Base-by-base conservation (phyloP, 2,797 vertebrate genomes). In the Carcharodon carcharias region DNA sequence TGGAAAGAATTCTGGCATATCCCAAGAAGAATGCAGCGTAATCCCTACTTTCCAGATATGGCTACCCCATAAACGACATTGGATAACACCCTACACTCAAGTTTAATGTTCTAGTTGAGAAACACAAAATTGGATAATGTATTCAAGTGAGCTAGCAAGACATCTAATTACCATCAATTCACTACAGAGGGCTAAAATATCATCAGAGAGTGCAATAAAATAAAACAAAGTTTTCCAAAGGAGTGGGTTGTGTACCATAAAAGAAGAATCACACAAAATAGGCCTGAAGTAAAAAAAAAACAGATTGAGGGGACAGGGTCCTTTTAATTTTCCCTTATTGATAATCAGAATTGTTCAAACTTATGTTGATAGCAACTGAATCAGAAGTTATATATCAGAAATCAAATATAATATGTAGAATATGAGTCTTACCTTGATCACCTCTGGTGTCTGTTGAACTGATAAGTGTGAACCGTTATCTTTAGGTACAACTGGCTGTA, bases 361-460 rank as follows among this genome's bases (percentile, higher is more conserved):
- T 73, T 56, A 58, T 31, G 28, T 8, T 3, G 40, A 4, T 31
- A 71, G 71, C 40, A 73, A 58, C 26, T 95, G 50, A 95, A 95
- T 14, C 16, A 71, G 23, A 50, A 50, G 26, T 21, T 26, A 50
- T 69, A 95, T 4, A 8, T 69, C 63, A 69, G 11, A 71, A 69
- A 35, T 21, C 67, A 69, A 95, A 58, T 54, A 88, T 89, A 26
- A 23, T 54, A 67, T 54, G 26, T 18, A 69, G 21, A 96, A 96
- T 96, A 56, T 58, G 93, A 96, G 87, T 97, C 99, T 98, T 98
- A 99, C 99, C 97, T 99, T 98, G 97, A 99, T 98, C 96, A 99
- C 98, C 97, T 99, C 99, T 97, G 99, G 99, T 35, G 97, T 98
- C 97, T 99, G 99, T 97, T 99, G 99, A 98, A 99, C 99, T 96